phyloP scores from a whole-genome alignment of 2,113 vertebrate genomes.

The Recurvirostra avosetta region DNA sequence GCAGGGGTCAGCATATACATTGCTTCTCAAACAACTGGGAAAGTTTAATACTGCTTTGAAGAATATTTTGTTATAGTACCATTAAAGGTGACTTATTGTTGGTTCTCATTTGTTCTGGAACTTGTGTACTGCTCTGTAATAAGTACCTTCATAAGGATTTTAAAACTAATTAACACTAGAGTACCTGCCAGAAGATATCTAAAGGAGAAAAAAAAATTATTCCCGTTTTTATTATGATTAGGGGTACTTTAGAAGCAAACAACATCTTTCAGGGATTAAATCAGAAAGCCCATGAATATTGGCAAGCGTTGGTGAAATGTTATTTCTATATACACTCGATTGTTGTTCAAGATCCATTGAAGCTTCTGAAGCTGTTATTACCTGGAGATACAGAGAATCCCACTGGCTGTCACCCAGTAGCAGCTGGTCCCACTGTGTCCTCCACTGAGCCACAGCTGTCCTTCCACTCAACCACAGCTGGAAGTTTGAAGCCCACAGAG shows the following conservation, averaged over 20 bases:
- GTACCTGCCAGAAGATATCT: background rate
- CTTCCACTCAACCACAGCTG: background rate
- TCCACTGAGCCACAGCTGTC: background rate
- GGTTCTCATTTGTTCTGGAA: background rate
- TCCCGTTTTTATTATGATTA: background rate
- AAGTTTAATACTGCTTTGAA: background rate
- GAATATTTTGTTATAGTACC: conserved; percentile 10
- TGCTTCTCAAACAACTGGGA: background rate
- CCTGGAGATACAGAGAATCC: background rate
- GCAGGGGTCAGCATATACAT: background rate
- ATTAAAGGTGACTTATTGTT: conserved; percentile 21
- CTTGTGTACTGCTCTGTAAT: background rate
- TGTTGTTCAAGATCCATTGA: background rate
- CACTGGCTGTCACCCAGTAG: background rate
- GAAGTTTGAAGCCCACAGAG: background rate
- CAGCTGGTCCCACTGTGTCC: background rate
- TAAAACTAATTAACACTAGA: background rate
- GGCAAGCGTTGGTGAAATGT: background rate
- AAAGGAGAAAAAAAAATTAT: background rate
- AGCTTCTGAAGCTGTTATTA: background rate
- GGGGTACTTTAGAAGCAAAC: background rate
- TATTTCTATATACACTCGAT: background rate
- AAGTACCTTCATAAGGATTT: background rate
- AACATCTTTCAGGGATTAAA: background rate
- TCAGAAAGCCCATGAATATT: background rate